A percentile compares a stretch with the other conserved stretches of the same genome.
Evolutionary conservation across 2,888 invertebrate genomes (phyloP).

Genomic region (Clostera curtula): DNA sequence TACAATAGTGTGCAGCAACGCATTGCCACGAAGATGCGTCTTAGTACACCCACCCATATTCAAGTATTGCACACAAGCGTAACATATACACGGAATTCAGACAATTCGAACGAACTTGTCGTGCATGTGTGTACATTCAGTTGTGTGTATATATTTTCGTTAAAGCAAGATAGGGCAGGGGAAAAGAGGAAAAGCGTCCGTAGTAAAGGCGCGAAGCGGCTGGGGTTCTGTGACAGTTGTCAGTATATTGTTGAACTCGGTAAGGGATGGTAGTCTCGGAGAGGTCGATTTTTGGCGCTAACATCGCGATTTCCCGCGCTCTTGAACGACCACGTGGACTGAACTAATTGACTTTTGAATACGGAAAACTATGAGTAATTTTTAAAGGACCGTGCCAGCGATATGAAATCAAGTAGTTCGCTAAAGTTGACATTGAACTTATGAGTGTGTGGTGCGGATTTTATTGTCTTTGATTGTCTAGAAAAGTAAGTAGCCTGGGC

Average conservation of each 20-base stretch:
- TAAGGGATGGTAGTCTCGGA: constrained; percentile 58
- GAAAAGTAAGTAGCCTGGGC: constrained; percentile 47
- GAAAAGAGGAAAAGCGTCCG: constrained; percentile 59
- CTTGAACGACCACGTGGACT: constrained; percentile 43
- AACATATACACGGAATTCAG: constrained; percentile 19
- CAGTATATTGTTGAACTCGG: constrained; percentile 54
- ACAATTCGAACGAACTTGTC: constrained; percentile 38
- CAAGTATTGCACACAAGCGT: constrained; percentile 26
- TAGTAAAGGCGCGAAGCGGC: constrained; percentile 57
- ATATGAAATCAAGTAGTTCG: constrained; percentile 33
- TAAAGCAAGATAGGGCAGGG: constrained; percentile 62
- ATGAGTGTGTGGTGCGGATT: constrained; percentile 54
- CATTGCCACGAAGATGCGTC: constrained; percentile 49
- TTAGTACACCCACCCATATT: constrained; percentile 34
- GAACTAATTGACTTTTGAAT: constrained; percentile 29
- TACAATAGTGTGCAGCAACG: constrained; percentile 51
- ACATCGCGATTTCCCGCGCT: constrained; percentile 57
- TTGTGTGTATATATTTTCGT: constrained; percentile 55
- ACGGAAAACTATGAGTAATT: constrained; percentile 25
- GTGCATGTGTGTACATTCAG: constrained; percentile 49
- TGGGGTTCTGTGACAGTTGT: constrained; percentile 54
- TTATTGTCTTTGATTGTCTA: constrained; percentile 44
- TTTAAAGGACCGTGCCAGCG: constrained; percentile 27
- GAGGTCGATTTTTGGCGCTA: constrained; percentile 39
- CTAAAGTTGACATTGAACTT: constrained; percentile 38